Evolutionary conservation across 2,797 vertebrate species (phyloP).

Genomic region (Danio jaintianensis): DNA sequence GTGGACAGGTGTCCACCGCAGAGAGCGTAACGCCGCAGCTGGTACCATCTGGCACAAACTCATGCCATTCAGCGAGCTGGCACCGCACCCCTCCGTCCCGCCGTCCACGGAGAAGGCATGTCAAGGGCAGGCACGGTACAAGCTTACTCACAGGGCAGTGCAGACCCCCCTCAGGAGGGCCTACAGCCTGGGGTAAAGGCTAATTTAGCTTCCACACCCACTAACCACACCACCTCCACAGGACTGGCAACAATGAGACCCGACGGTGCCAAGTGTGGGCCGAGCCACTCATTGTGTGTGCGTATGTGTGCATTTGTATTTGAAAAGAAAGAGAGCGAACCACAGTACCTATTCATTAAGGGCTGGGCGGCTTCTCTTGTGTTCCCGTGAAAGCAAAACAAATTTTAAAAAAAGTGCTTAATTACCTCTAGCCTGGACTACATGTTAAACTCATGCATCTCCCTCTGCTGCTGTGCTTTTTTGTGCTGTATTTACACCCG

Average conservation of each 20-base stretch:
- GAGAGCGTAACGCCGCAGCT: slow-evolving; percentile 64
- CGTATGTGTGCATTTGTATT: slow-evolving; percentile 42
- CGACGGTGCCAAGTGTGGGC: slow-evolving; percentile 62
- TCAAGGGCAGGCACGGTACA: slow-evolving; percentile 70
- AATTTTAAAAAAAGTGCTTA: slow-evolving; percentile 53
- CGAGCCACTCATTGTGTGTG: slow-evolving; percentile 43
- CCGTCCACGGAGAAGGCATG: slow-evolving; percentile 66
- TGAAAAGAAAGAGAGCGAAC: slow-evolving; percentile 39
- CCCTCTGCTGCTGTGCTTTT: slow-evolving; percentile 48
- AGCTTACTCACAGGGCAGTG: slow-evolving; percentile 72
- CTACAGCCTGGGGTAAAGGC: slow-evolving; percentile 66
- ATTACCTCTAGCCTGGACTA: slow-evolving; percentile 56
- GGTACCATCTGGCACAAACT: slow-evolving; percentile 66
- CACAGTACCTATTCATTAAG: slow-evolving; percentile 59
- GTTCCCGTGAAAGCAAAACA: slow-evolving; percentile 56
- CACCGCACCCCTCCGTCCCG: slow-evolving; percentile 57
- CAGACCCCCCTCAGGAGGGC: slow-evolving; percentile 63
- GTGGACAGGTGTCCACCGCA: slow-evolving; percentile 68
- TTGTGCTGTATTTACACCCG: slow-evolving; percentile 16
- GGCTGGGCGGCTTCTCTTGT: slow-evolving; percentile 55
- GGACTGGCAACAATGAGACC: slow-evolving; percentile 67
- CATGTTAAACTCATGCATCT: slow-evolving; percentile 40
- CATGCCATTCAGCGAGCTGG: slow-evolving; percentile 61
- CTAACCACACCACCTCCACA: slow-evolving; percentile 62
- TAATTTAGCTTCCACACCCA: slow-evolving; percentile 67